These are phyloP conservation scores for Dunckerocampus dactyliophorus DNA, from an alignment of 2,113 vertebrate genomes.

Conservation along the genomic window DNA sequence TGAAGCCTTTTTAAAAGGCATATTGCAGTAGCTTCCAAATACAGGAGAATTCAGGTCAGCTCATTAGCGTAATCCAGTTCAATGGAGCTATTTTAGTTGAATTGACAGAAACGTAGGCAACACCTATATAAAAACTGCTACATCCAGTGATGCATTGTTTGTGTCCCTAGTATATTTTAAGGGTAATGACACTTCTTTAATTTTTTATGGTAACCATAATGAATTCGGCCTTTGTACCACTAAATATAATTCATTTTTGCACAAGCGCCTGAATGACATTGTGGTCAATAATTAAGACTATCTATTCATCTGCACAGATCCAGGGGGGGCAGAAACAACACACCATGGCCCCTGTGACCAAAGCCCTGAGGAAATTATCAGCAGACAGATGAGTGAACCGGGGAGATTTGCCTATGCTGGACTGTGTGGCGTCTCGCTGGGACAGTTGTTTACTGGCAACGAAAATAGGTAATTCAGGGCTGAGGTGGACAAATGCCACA, in stretches of 20 bases:
- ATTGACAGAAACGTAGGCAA: neutral
- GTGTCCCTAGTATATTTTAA: neutral
- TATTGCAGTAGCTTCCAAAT: neutral
- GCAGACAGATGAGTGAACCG: slow-evolving; percentile 74
- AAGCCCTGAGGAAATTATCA: slow-evolving; percentile 21
- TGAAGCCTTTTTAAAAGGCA: neutral
- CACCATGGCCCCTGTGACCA: slow-evolving; percentile 19
- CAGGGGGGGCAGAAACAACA: slow-evolving; percentile 45
- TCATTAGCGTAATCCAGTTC: slow-evolving; percentile 19
- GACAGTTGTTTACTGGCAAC: slow-evolving; percentile 77
- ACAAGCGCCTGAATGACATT: neutral
- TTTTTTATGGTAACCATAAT: neutral
- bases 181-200: neutral
- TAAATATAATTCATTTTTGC: neutral
- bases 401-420: slow-evolving; percentile 83
- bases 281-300: slow-evolving; percentile 35
- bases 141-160: neutral
- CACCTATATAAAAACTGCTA: neutral
- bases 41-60: slow-evolving; percentile 25
- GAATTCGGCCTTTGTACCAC: slow-evolving; percentile 4
- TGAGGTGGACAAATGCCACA: neutral
- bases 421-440: slow-evolving; percentile 80
- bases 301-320: slow-evolving; percentile 39
- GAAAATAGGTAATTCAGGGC: slow-evolving; percentile 75
- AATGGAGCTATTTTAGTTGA: neutral